Percentiles rank a stretch among this genome's conserved stretches.
phyloP scores from a whole-genome alignment of 92 coral and sea anemone genomes.

The Palythoa grandiflora region DNA sequence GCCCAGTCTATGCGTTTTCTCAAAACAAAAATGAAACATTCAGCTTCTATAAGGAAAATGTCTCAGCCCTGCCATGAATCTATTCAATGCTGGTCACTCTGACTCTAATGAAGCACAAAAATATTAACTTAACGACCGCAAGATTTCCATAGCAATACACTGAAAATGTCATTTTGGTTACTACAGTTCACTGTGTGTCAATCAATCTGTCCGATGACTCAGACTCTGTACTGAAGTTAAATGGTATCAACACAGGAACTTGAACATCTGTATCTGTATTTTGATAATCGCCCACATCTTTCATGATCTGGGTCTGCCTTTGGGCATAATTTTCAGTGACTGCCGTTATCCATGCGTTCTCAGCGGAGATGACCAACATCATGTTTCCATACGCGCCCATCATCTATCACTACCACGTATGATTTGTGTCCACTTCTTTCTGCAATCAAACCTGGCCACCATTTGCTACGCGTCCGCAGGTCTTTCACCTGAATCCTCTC shows the following conservation, averaged over 20 bases:
- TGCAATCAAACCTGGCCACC: constrained; percentile 48
- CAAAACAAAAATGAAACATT: too few species aligned
- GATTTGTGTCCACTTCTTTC: constrained; percentile 32
- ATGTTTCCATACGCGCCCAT: constrained; percentile 56
- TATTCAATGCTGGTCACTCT: too few species aligned
- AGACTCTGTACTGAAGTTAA: too few species aligned
- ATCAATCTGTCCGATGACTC: constrained; percentile 4
- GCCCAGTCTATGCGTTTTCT: too few species aligned
- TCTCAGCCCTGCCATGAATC: too few species aligned
- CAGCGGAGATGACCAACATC: constrained; percentile 33
- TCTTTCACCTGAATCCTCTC: constrained; percentile 31
- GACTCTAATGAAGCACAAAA: too few species aligned
- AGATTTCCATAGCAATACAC: too few species aligned
- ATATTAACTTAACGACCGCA: too few species aligned
- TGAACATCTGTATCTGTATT: not conserved
- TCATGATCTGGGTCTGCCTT: not conserved
- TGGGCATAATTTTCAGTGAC: not conserved
- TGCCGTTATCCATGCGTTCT: constrained; percentile 4
- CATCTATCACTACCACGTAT: constrained; percentile 43
- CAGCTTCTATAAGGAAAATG: too few species aligned
- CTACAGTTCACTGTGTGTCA: not conserved
- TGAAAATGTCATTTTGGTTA: too few species aligned
- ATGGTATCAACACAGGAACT: not conserved
- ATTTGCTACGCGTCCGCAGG: constrained; percentile 16
- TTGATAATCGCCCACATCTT: not conserved